These are phyloP conservation scores for Drosophila merina DNA, from an alignment of 2,888 invertebrate species.

Conservation along the genomic window DNA sequence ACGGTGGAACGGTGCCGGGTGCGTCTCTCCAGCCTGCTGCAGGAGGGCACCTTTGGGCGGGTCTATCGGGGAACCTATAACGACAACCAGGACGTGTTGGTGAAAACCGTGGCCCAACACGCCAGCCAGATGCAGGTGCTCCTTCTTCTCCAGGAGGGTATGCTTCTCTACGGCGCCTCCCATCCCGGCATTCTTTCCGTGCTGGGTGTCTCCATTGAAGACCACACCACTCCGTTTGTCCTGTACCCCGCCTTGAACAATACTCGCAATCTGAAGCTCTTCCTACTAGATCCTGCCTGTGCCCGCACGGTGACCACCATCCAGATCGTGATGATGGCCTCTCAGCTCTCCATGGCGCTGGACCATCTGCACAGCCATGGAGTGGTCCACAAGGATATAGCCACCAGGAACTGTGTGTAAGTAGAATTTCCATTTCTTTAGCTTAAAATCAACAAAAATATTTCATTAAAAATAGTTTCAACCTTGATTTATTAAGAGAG, in stretches of 20 bases:
- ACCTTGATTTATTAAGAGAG: not conserved
- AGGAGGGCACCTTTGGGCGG: conserved; percentile 94
- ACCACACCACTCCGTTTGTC: conserved; percentile 94
- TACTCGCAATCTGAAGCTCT: conserved; percentile 85
- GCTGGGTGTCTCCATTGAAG: conserved; percentile 94
- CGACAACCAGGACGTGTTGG: conserved; percentile 90
- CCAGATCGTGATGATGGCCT: conserved; percentile 93
- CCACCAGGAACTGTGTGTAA: conserved; percentile 96
- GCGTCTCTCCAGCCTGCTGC: conserved; percentile 90
- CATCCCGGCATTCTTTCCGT: conserved; percentile 92
- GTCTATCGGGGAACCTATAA: conserved; percentile 93
- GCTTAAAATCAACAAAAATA: not conserved
- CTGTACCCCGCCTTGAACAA: conserved; percentile 88
- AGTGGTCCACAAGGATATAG: conserved; percentile 94
- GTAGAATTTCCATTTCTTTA: conserved; percentile 74
- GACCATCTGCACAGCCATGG: conserved; percentile 94
- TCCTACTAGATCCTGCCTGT: conserved; percentile 81
- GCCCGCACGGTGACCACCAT: conserved; percentile 86
- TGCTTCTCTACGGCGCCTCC: conserved; percentile 87
- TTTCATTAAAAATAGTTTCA: not conserved
- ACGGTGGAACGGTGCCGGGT: conserved; percentile 88
- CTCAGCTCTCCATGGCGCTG: conserved; percentile 93
- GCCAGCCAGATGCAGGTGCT: conserved; percentile 95
- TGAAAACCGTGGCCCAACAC: conserved; percentile 96
- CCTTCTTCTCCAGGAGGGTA: conserved; percentile 90